phyloP scores from a whole-genome alignment of 2,888 invertebrate species.

The Parnassius smintheus region DNA sequence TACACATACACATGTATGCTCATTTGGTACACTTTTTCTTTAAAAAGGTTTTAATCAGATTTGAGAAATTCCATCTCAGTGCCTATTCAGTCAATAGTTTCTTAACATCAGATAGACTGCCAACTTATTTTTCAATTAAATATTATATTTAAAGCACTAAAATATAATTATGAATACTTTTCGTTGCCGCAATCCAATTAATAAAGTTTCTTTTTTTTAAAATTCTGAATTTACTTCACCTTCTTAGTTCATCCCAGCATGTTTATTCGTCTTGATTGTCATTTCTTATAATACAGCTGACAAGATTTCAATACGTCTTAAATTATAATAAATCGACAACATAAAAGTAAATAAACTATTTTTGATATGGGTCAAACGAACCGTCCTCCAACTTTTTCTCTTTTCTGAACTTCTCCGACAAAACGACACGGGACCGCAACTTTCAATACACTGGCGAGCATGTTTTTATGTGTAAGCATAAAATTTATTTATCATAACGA shows the following conservation, averaged over 20 bases:
- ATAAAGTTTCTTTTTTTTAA: no score
- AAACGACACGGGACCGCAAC: slow-evolving; percentile 32
- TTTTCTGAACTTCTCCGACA: slow-evolving; percentile 10
- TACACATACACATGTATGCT: no score
- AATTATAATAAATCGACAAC: slow-evolving; percentile 27
- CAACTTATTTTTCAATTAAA: no score
- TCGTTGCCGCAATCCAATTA: no score
- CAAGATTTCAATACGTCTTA: slow-evolving; percentile 19
- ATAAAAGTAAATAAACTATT: slow-evolving; percentile 27
- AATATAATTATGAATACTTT: no score
- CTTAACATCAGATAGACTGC: no score
- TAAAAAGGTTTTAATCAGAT: no score
- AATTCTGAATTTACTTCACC: no score
- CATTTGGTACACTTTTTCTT: no score
- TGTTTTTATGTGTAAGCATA: slow-evolving; percentile 42
- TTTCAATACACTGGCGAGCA: slow-evolving; percentile 34
- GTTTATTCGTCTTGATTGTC: slow-evolving; percentile 7
- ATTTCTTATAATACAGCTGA: slow-evolving; percentile 19
- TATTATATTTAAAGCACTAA: no score
- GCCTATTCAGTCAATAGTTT: no score
- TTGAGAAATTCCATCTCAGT: no score
- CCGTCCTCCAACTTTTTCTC: slow-evolving; percentile 37
- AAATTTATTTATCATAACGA: slow-evolving; percentile 38
- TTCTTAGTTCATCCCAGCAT: not conserved
- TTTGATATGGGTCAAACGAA: slow-evolving; percentile 53